Base-by-base conservation (phyloP, 1,140 invertebrate genomes). In the Metaphire vulgaris region DNA sequence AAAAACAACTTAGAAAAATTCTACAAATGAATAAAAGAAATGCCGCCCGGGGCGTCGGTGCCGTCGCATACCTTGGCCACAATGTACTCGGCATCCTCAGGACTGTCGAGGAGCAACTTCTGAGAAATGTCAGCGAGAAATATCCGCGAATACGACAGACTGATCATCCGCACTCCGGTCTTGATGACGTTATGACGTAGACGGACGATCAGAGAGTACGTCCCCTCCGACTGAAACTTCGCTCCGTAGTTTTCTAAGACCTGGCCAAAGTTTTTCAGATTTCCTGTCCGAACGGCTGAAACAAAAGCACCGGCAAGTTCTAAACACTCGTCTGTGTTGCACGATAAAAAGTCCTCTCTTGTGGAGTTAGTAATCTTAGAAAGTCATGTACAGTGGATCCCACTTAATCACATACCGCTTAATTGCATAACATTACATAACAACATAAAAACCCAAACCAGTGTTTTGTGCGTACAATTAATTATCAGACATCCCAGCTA, bases 171-270 rank as follows among this genome's bases (percentile, higher is more conserved):
- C 69, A 99, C 94, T 0, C 97, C 97, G 2, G 97, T 99, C 87
- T 99, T 99, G 82, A 99, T 99, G 0, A 99, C 98, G 89, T 99
- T 99, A 84, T 99, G 97, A 75, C 96, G 90, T 28, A 99, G 87
- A 12, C 86, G 80, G 65, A 98, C 88, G 82, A 98, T 98, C 33
- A 99, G 85, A 69, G 95, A 97, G 81, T 95, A 98, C 0, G 96
- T 98, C 82, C 97, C 91, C 87, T 99, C 96, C 76, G 88, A 80
- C 78, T 88, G 83, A 81, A 87, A 87, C 76, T 85, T 83, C 32
- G 79, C 77, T 66, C 83, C 83, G 81, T 83, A 87, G 75, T 95
- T 93, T 79, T 96, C 91, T 21, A 99, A 85, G 0, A 98, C 95
- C 85, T 97, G 92, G 31, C 94, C 93, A 87, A 99, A 99, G 74